Percentiles rank a stretch among this genome's conserved stretches.
Conservation (phyloP, 2,888 invertebrate species). For the Hemicrepidius hirtus region DNA sequence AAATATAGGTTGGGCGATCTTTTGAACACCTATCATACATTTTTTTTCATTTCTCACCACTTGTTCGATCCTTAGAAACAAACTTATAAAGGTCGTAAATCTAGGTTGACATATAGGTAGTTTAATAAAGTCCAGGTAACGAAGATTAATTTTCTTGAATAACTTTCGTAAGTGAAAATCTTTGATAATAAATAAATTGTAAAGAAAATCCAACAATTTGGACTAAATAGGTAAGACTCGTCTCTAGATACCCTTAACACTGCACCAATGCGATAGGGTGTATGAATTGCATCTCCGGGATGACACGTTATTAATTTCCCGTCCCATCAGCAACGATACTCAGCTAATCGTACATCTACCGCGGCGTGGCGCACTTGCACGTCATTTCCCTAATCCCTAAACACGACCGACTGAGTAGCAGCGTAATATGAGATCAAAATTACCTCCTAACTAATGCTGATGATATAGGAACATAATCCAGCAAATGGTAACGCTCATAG, state of each 20-base stretch:
- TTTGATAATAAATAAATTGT: no score
- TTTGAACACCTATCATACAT: no score
- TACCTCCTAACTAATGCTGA: conserved; percentile 40
- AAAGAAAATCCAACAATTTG: no score
- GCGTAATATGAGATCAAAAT: conserved; percentile 43
- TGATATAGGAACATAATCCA: conserved; percentile 31
- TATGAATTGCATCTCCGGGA: conserved; percentile 36
- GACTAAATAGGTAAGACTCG: background rate
- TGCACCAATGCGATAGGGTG: conserved; percentile 18
- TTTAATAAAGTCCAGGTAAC: no score
- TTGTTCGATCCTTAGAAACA: no score
- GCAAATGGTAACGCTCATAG: conserved; percentile 1
- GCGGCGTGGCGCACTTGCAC: conserved; percentile 40
- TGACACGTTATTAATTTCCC: conserved; percentile 49
- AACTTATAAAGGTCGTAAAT: no score
- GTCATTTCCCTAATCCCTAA: conserved; percentile 49
- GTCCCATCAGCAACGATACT: conserved; percentile 35
- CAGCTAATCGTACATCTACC: conserved; percentile 45
- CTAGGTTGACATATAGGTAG: no score
- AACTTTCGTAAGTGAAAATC: no score
- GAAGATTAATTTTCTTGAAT: no score
- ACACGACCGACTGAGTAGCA: conserved; percentile 44
- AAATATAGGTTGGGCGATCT: no score
- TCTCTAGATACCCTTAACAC: background rate
- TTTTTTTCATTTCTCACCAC: no score